Percentiles rank a stretch among this genome's conserved stretches.
Conservation (phyloP, 2,113 vertebrate species). For the Antechinus flavipes region DNA sequence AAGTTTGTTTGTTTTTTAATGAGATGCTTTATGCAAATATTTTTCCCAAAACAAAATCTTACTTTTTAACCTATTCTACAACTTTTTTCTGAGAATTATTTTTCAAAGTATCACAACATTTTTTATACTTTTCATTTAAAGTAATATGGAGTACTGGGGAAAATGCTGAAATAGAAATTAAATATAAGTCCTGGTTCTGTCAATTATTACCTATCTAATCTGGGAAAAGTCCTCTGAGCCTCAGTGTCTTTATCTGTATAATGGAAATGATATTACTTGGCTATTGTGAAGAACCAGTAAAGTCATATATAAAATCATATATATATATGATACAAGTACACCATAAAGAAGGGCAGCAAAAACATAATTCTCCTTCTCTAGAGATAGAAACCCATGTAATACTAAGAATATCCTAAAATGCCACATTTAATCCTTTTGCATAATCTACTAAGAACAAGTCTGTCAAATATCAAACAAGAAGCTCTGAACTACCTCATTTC, state of each 20-base stretch:
- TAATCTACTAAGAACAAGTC: neutral
- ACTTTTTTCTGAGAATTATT: neutral
- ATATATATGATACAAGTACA: neutral
- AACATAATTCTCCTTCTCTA: neutral
- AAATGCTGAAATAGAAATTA: neutral
- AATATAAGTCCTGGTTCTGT: neutral
- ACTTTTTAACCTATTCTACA: neutral
- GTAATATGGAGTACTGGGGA: neutral
- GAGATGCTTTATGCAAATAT: neutral
- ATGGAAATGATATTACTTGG: neutral
- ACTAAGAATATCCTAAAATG: neutral
- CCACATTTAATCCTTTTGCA: neutral
- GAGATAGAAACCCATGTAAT: neutral
- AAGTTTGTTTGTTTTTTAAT: neutral
- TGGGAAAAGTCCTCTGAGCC: neutral
- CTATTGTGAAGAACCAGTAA: neutral
- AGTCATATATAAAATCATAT: neutral
- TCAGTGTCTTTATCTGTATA: neutral
- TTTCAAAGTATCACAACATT: neutral
- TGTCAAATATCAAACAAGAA: neutral
- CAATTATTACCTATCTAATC: neutral
- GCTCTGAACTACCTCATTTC: neutral
- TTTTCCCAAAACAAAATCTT: neutral
- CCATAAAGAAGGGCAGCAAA: neutral
- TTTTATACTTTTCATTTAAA: neutral